Evolutionary conservation across 2,113 vertebrate genomes (phyloP).

Genomic region (Paraplagusia blochii): DNA sequence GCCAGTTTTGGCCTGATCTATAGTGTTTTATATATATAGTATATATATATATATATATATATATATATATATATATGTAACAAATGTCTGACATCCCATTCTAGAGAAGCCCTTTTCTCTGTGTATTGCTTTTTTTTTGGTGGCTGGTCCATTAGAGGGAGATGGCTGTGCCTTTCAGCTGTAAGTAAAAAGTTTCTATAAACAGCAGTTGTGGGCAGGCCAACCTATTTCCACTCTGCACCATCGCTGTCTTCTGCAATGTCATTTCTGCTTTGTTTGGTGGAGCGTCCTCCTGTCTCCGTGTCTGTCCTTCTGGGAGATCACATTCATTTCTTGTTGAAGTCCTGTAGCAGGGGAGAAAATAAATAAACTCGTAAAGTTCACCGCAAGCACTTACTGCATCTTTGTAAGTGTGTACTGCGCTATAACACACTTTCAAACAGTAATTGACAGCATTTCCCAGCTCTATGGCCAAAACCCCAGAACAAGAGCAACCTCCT

Average conservation of each 20-base stretch:
- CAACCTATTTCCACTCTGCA: conserved; percentile 41
- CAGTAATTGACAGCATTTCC: conserved; percentile 60
- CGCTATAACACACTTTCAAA: conserved; percentile 38
- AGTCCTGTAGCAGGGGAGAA: conserved; percentile 17
- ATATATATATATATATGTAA: conserved; percentile 39
- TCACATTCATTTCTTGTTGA: conserved; percentile 20
- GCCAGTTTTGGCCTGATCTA: no score
- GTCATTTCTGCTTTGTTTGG: conserved; percentile 23
- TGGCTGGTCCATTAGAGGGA: conserved; percentile 15
- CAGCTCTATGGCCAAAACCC: conserved; percentile 40
- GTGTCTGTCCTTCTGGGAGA: neutral
- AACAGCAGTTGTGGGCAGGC: conserved; percentile 43
- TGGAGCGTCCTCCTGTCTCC: neutral
- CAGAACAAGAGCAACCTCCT: conserved; percentile 27
- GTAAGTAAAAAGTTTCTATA: conserved; percentile 66
- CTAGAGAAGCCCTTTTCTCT: conserved; percentile 19
- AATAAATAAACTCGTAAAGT: conserved; percentile 6
- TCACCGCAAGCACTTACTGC: conserved; percentile 7
- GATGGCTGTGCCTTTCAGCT: conserved; percentile 54
- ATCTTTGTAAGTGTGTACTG: neutral
- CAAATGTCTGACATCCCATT: conserved; percentile 30
- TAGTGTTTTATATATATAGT: no score
- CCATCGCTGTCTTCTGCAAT: conserved; percentile 28
- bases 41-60: no score
- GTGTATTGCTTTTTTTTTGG: conserved; percentile 5